phyloP scores from a whole-genome alignment of 2,113 vertebrate genomes.

The Gymnobelideus leadbeateri region DNA sequence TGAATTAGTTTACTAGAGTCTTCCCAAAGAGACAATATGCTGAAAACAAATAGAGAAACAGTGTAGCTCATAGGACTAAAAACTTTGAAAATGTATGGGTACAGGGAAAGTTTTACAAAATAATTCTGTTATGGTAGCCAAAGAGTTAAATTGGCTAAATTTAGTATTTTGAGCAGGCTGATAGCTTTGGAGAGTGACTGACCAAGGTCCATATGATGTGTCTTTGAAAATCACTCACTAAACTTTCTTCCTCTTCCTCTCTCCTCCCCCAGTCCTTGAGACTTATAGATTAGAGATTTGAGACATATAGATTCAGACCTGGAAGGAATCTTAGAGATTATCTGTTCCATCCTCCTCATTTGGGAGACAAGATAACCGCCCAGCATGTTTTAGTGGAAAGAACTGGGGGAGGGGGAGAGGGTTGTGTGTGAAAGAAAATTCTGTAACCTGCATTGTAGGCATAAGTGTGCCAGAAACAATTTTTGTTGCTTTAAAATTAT shows the following conservation, averaged over 20 bases:
- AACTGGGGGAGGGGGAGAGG: neutral
- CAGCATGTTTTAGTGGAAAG: neutral
- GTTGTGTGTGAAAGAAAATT: neutral
- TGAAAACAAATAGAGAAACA: neutral
- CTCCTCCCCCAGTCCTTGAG: too few species aligned
- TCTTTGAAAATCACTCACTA: neutral
- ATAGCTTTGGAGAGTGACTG: neutral
- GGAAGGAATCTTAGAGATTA: neutral
- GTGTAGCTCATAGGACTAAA: neutral
- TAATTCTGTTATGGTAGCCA: neutral
- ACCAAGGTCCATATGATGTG: neutral
- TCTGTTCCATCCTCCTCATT: neutral
- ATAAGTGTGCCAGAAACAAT: neutral
- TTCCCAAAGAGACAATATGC: constrained; percentile 30
- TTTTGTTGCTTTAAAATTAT: neutral
- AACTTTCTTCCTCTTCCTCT: neutral
- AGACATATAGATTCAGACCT: neutral
- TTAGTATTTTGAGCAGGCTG: neutral
- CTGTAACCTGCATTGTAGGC: neutral
- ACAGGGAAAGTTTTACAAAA: neutral
- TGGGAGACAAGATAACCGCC: neutral
- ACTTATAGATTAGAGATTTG: neutral
- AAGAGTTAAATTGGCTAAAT: neutral
- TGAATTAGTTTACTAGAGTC: constrained; percentile 55
- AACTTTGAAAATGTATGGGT: neutral